Evolutionary conservation across 2,888 invertebrate genomes (phyloP).

Genomic region (Stenolophus ochropezus): DNA sequence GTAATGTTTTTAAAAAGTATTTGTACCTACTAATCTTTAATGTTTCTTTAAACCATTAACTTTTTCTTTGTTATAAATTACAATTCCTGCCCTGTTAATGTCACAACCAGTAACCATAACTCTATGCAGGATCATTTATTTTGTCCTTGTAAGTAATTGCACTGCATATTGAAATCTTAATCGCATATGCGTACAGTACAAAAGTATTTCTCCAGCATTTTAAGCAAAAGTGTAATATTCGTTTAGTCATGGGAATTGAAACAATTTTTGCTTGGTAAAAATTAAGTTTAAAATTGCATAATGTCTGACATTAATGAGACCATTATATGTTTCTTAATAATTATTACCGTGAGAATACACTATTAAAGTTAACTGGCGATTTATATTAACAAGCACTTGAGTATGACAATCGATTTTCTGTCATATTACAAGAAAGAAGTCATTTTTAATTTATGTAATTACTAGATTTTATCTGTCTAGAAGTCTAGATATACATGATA

Average conservation of each 20-base stretch:
- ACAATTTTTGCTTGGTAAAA: not conserved
- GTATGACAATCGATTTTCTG: not conserved
- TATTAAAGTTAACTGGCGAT: not conserved
- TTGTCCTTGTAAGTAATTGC: slow-evolving; percentile 16
- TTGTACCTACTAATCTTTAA: too few species aligned
- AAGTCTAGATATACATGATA: too few species aligned
- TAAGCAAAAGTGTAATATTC: not conserved
- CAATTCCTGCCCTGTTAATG: not conserved
- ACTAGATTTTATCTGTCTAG: too few species aligned
- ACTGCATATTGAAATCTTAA: slow-evolving; percentile 1
- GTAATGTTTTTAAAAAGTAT: too few species aligned
- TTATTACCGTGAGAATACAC: slow-evolving; percentile 4
- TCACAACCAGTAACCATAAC: slow-evolving; percentile 5
- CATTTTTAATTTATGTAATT: not conserved
- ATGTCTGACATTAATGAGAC: slow-evolving; percentile 26
- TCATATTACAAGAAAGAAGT: not conserved
- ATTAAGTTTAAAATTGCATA: slow-evolving; percentile 9
- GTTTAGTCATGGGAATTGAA: slow-evolving; percentile 26
- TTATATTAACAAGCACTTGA: not conserved
- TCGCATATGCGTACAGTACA: not conserved
- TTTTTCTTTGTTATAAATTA: not conserved
- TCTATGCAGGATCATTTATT: slow-evolving; percentile 12
- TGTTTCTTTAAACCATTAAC: too few species aligned
- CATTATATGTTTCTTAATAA: slow-evolving; percentile 20
- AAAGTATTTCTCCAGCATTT: not conserved